Evolutionary conservation across 2,113 vertebrate genomes (phyloP).

Genomic region (Myotis lucifugus): DNA sequence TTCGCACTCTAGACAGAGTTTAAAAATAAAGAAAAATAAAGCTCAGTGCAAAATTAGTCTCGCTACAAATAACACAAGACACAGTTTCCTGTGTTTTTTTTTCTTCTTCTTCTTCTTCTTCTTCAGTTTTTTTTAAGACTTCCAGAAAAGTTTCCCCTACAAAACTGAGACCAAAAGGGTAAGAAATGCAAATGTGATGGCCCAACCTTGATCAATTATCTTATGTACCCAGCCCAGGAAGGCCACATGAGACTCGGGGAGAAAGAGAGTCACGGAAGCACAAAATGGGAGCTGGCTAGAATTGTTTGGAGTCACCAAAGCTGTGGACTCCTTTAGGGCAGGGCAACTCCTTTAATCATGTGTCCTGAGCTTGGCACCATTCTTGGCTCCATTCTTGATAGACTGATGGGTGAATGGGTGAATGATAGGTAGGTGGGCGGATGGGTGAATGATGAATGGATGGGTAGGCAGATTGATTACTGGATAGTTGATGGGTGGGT

Average conservation of each 20-base stretch:
- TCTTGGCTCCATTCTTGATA: background rate
- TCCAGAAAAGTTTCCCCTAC: slow-evolving; percentile 84
- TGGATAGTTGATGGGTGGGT: background rate
- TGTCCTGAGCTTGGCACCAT: background rate
- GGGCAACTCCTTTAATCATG: background rate
- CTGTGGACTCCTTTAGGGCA: too few relatives aligned
- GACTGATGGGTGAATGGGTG: too few relatives aligned
- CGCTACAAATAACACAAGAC: slow-evolving; percentile 68
- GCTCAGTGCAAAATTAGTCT: slow-evolving; percentile 82
- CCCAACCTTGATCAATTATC: background rate
- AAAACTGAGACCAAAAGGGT: slow-evolving; percentile 80
- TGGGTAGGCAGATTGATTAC: background rate
- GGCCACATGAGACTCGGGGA: background rate
- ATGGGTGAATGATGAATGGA: background rate
- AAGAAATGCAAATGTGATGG: slow-evolving; percentile 64
- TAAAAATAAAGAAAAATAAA: slow-evolving; percentile 82
- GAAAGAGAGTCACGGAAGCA: background rate
- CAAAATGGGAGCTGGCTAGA: background rate
- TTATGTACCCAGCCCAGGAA: background rate
- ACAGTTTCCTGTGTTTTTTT: slow-evolving; percentile 84
- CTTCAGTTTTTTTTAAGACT: slow-evolving; percentile 83
- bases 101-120: slow-evolving; percentile 63
- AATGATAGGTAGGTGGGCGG: background rate
- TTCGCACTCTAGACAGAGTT: slow-evolving; percentile 21
- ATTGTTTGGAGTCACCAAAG: background rate